Evolutionary conservation across 2,888 invertebrate species (phyloP).

Genomic region (Pyralis farinalis): DNA sequence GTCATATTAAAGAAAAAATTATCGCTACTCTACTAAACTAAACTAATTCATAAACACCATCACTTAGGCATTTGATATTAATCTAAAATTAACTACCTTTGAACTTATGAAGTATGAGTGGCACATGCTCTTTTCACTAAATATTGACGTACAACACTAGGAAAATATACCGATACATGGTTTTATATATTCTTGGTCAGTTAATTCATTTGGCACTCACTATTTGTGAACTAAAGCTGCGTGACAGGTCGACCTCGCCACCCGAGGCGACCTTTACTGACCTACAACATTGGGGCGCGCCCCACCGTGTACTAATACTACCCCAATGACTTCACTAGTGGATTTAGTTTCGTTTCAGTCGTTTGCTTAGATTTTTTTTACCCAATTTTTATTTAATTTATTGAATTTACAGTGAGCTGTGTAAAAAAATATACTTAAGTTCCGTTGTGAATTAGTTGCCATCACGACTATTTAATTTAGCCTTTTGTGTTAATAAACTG

Average conservation of each 20-base stretch:
- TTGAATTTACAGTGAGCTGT: slow-evolving; percentile 6
- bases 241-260: slow-evolving; percentile 46
- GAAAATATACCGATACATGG: no score
- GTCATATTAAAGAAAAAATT: no score
- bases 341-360: slow-evolving; percentile 33
- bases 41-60: no score
- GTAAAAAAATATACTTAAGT: background rate
- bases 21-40: no score
- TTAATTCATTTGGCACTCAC: slow-evolving; percentile 1
- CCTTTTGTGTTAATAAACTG: background rate
- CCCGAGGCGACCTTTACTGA: slow-evolving; percentile 46
- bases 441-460: slow-evolving; percentile 6
- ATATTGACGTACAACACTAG: no score
- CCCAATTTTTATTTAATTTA: slow-evolving; percentile 10
- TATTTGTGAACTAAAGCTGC: slow-evolving; percentile 38
- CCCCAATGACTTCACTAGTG: slow-evolving; percentile 33
- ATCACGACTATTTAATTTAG: slow-evolving; percentile 2
- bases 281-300: slow-evolving; percentile 49
- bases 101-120: no score
- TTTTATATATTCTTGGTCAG: background rate
- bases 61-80: no score
- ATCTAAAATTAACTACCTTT: no score
- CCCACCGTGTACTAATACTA: slow-evolving; percentile 31
- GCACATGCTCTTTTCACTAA: no score
- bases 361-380: slow-evolving; percentile 11